Evolutionary conservation across 2,113 vertebrate genomes (phyloP).

Genomic region (Grallaria varia): DNA sequence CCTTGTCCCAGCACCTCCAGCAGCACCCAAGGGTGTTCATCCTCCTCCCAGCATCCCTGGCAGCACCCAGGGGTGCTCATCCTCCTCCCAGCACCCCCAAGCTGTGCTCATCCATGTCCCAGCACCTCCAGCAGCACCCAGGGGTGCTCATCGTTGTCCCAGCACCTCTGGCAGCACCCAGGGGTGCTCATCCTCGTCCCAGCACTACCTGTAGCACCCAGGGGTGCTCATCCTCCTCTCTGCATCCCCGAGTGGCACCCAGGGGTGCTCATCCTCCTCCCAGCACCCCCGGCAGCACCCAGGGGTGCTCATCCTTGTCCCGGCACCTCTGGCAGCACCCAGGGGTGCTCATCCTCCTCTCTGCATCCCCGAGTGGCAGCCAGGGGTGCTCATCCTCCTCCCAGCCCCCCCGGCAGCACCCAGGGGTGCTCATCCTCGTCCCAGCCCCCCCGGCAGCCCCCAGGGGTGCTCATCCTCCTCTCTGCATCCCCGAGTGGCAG

Average conservation of each 20-base stretch:
- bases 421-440: background rate
- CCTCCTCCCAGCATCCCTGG: rapidly evolving
- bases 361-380: background rate
- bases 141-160: no score
- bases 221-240: no score
- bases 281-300: rapidly evolving
- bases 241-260: background rate
- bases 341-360: no score
- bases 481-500: background rate
- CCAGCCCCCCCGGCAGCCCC: background rate
- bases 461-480: no score
- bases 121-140: background rate
- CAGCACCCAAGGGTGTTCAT: no score
- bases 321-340: background rate
- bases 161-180: rapidly evolving
- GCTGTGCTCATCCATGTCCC: no score
- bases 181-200: background rate
- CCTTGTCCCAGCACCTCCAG: background rate
- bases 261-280: no score
- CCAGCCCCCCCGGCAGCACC: rapidly evolving
- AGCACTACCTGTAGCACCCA: no score
- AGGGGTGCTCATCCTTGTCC: background rate
- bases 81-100: no score
- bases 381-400: no score
- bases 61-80: background rate